Evolutionary conservation across 2,888 invertebrate species (phyloP).

Genomic region (Clusia tigrina): DNA sequence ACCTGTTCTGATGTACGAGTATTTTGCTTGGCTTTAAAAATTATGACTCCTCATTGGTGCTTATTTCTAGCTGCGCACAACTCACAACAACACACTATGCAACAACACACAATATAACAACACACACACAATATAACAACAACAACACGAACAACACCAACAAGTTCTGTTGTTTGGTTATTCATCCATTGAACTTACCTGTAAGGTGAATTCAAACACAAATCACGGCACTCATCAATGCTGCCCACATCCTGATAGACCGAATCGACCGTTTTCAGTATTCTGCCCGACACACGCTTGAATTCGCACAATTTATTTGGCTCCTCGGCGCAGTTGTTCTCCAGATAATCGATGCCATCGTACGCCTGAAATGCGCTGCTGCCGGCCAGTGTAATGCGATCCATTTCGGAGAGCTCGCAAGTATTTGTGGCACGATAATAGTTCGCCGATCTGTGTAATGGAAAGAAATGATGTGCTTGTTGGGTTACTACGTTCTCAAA

Average conservation of each 20-base stretch:
- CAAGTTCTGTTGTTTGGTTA: constrained; percentile 13
- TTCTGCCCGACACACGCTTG: constrained; percentile 85
- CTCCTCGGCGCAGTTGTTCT: constrained; percentile 92
- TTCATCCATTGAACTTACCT: constrained; percentile 59
- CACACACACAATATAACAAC: not conserved
- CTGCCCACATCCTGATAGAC: constrained; percentile 89
- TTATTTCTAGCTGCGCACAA: not conserved
- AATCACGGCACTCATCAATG: constrained; percentile 85
- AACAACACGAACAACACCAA: no score
- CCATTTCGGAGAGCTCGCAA: constrained; percentile 91
- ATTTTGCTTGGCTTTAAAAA: constrained; percentile 15
- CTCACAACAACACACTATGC: no score
- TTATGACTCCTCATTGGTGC: constrained; percentile 17
- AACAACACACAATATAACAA: not conserved
- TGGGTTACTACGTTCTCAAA: no score
- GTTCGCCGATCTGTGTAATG: constrained; percentile 84
- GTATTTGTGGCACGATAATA: constrained; percentile 85
- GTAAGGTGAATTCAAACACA: constrained; percentile 89
- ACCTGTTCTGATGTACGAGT: constrained; percentile 23
- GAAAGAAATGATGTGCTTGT: no score
- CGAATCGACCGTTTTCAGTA: constrained; percentile 91
- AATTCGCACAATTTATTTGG: constrained; percentile 92
- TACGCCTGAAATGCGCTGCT: constrained; percentile 78
- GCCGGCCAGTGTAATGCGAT: constrained; percentile 86
- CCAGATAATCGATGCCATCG: constrained; percentile 81